phyloP scores from a whole-genome alignment of 1,140 invertebrate genomes.

The Halictus rubicundus region DNA sequence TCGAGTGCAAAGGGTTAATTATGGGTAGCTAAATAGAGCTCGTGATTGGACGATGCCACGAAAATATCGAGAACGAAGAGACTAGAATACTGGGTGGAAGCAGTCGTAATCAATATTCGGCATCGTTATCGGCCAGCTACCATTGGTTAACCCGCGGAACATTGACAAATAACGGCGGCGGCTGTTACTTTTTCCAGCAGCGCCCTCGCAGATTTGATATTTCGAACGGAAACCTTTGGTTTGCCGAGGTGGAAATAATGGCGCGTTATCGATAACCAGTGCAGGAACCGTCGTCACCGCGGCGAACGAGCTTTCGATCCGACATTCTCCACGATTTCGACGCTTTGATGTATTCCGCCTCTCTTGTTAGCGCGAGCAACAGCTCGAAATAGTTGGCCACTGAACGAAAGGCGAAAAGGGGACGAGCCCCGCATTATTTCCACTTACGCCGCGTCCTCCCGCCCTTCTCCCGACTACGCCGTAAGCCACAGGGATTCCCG shows the following conservation, averaged over 20 bases:
- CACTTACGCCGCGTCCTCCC: constrained; percentile 3
- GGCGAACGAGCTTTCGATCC: constrained; percentile 27
- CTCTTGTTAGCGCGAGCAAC: constrained; percentile 40
- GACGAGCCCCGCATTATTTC: constrained; percentile 25
- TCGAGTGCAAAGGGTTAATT: no score
- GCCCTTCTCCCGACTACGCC: not conserved
- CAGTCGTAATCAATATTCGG: not conserved
- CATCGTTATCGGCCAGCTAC: not conserved
- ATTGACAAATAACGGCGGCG: no score
- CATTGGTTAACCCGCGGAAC: not conserved
- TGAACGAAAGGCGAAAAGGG: constrained; percentile 11
- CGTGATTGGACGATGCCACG: no score
- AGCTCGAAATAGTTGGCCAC: constrained; percentile 38
- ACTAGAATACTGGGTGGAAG: not conserved
- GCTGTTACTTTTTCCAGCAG: not conserved
- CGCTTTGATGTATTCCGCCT: constrained; percentile 41
- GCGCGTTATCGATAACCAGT: constrained; percentile 31
- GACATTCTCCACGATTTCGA: constrained; percentile 26
- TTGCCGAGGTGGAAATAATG: constrained; percentile 21
- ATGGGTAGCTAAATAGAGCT: no score
- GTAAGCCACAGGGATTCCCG: not conserved
- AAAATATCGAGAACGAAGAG: no score
- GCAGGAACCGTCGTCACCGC: not conserved
- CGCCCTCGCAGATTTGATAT: constrained; percentile 5
- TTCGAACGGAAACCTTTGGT: constrained; percentile 17